Conservation (phyloP, 2,888 invertebrate species). For the Apotomis betuletana region DNA sequence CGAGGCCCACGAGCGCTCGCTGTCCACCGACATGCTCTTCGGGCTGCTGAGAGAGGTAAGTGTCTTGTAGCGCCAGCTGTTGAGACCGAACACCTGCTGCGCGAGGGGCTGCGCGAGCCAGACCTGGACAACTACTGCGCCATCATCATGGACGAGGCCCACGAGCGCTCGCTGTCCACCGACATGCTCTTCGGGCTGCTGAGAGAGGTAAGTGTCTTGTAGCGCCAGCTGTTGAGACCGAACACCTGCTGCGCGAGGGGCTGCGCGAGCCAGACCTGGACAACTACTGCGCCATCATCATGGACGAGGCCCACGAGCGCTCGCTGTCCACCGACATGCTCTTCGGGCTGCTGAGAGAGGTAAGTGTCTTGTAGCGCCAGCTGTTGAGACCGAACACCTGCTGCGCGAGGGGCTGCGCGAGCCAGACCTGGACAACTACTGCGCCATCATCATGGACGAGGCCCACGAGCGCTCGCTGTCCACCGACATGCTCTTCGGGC, state of each 20-base stretch:
- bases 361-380: constrained; percentile 71
- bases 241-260: constrained; percentile 92
- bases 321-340: constrained; percentile 99
- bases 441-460: constrained; percentile 99
- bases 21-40: constrained; percentile 99
- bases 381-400: constrained; percentile 64
- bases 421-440: constrained; percentile 98
- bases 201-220: constrained; percentile 88
- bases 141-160: constrained; percentile 99
- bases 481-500: constrained; percentile 98
- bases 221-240: constrained; percentile 18
- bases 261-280: constrained; percentile 98
- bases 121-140: constrained; percentile 99
- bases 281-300: constrained; percentile 98
- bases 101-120: constrained; percentile 97
- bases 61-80: constrained; percentile 46
- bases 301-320: constrained; percentile 99
- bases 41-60: constrained; percentile 95
- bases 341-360: constrained; percentile 97
- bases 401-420: constrained; percentile 97
- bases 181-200: constrained; percentile 98
- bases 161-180: constrained; percentile 98
- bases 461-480: constrained; percentile 99
- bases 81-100: constrained; percentile 80
- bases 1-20: constrained; percentile 99